A percentile compares a stretch with the other conserved stretches of the same genome.
phyloP scores from a whole-genome alignment of 1,140 invertebrate genomes.

The Pogonomyrmex californicus region DNA sequence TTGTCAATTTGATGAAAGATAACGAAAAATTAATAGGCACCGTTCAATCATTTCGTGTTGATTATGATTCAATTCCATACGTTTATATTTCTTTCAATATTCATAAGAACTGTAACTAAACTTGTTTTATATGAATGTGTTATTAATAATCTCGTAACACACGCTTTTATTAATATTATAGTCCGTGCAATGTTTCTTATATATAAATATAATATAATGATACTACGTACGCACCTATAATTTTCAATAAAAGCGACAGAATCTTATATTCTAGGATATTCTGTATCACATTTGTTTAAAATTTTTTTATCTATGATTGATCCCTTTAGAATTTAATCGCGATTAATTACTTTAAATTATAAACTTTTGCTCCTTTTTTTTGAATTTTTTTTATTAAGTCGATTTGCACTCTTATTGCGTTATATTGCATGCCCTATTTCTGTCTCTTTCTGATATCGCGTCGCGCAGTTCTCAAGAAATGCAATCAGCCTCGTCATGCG shows the following conservation, averaged over 20 bases:
- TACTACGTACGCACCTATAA: background rate
- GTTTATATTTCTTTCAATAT: background rate
- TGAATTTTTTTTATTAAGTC: background rate
- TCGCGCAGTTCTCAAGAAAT: background rate
- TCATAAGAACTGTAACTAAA: conserved; percentile 4
- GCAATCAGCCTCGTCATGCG: conserved; percentile 45
- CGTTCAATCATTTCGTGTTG: background rate
- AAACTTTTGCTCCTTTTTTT: background rate
- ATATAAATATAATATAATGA: background rate
- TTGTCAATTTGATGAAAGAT: conserved; percentile 11
- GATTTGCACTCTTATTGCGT: background rate
- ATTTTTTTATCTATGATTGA: background rate
- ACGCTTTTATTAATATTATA: conserved; percentile 3
- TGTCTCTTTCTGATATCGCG: conserved; percentile 24
- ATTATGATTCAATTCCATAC: background rate
- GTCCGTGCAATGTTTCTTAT: background rate
- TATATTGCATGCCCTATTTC: conserved; percentile 1
- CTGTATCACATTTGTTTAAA: background rate
- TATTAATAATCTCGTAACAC: background rate
- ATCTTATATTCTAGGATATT: background rate
- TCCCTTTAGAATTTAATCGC: background rate
- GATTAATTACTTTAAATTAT: background rate
- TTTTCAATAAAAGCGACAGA: background rate
- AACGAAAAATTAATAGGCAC: conserved; percentile 5
- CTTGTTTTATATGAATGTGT: background rate